These are phyloP conservation scores for Coracias cyanogaster DNA, from an alignment of 2,797 vertebrate species.

Conservation along the genomic window DNA sequence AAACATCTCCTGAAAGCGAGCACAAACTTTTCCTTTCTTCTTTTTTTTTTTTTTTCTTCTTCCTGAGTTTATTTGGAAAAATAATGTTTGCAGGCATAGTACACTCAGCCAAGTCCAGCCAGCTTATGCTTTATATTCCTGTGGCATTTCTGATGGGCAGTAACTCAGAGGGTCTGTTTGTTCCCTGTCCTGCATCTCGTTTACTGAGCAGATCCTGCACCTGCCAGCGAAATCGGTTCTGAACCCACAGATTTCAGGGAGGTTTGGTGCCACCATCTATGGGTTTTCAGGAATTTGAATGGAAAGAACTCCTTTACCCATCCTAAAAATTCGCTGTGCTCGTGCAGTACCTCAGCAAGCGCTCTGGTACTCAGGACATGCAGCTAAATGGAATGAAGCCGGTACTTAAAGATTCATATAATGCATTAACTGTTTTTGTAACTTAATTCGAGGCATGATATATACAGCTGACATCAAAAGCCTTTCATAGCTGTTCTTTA, in stretches of 20 bases:
- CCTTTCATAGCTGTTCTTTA: constrained; percentile 46
- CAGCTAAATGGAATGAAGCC: background rate
- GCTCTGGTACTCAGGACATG: background rate
- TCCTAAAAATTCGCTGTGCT: background rate
- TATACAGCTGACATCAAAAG: constrained; percentile 36
- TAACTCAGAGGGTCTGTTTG: background rate
- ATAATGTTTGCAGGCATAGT: background rate
- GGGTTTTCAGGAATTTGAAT: background rate
- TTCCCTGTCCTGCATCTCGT: background rate
- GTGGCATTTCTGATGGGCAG: background rate
- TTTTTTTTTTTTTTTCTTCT: background rate
- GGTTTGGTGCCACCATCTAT: background rate
- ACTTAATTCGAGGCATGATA: constrained; percentile 41
- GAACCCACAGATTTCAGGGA: background rate
- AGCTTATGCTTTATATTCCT: background rate
- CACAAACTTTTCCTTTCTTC: background rate
- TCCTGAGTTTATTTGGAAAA: background rate
- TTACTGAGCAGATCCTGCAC: background rate
- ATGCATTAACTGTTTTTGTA: constrained; percentile 17
- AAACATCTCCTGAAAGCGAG: background rate
- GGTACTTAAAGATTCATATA: constrained; percentile 6
- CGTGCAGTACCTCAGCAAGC: background rate
- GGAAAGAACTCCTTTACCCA: background rate
- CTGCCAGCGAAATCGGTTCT: background rate
- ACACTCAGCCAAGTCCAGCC: background rate